Evolutionary conservation across 2,797 vertebrate species (phyloP), one percentile per base, ranked within the genome.

Genomic region (Hyperoplus immaculatus): DNA sequence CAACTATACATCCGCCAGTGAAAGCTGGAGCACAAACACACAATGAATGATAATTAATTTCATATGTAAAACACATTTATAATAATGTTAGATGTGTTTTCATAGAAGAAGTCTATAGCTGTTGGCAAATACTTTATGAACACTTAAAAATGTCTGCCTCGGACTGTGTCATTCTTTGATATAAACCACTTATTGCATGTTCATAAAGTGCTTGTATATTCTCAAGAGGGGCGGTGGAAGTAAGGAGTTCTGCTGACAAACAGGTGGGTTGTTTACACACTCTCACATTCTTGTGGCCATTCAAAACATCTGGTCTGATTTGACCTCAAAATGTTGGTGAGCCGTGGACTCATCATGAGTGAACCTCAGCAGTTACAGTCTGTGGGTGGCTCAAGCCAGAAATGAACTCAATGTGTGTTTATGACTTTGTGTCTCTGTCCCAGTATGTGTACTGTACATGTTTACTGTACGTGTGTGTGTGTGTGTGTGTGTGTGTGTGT

Each of bases 321-420:
- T 14, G 68, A 79, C 66, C 87, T 57, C 66, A 73, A 53, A 64
- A 46, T 63, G 57, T 5, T 2, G 68, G 81, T 54, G 59, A 67
- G 42, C 46, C 3, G 39, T 53, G 11, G 69, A 51, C 64, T 58
- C 9, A 8, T 58, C 9, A 8, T 69, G 69, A 43, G 72, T 60
- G 9, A 81, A 69, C 69, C 83, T 74, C 82, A 73, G 76, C 73
- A 76, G 36, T 73, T 36, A 75, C 60, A 82, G 62, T 70, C 60
- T 80, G 67, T 45, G 79, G 71, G 39, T 51, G 56, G 36, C 68
- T 72, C 39, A 0, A 57, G 42, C 60, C 61, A 12, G 64, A 74
- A 79, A 85, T 72, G 50, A 80, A 41, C 64, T 80, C 60, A 60
- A 6, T 62, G 16, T 80, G 36, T 49, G 53, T 77, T 43, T 65